phyloP scores from a whole-genome alignment of 2,113 vertebrate species.

The Chionomys nivalis region DNA sequence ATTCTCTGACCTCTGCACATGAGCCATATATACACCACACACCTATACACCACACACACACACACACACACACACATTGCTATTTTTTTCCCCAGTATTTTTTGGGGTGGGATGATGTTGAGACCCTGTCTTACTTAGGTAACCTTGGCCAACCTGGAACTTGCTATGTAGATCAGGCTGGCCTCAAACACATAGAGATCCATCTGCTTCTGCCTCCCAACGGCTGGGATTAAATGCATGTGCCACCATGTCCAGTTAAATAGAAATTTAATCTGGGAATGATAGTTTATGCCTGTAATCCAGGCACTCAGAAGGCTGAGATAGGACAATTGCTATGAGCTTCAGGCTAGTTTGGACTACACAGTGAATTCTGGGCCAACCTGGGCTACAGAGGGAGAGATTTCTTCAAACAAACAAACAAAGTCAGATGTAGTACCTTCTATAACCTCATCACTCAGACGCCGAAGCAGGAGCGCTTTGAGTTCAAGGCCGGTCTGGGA shows the following conservation, averaged over 20 bases:
- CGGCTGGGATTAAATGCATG: background rate
- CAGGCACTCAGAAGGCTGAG: background rate
- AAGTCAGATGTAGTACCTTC: background rate
- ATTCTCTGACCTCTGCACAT: no score
- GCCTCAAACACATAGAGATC: background rate
- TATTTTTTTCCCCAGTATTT: background rate
- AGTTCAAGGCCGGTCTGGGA: background rate
- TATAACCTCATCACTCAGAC: background rate
- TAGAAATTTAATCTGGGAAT: background rate
- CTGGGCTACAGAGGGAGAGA: background rate
- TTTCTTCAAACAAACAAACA: background rate
- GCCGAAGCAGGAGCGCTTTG: background rate
- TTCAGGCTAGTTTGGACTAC: background rate
- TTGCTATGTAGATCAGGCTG: background rate
- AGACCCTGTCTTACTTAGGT: background rate
- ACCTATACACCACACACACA: no score
- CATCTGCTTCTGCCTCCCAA: background rate
- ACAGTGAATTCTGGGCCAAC: background rate
- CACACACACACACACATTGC: background rate
- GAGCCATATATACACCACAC: background rate
- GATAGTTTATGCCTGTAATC: background rate
- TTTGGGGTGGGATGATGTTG: background rate
- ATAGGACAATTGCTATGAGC: background rate
- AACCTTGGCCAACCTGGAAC: background rate
- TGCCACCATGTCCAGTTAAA: background rate